These are phyloP conservation scores for Periphyllus acericola DNA, from an alignment of 2,888 invertebrate species.

Conservation along the genomic window DNA sequence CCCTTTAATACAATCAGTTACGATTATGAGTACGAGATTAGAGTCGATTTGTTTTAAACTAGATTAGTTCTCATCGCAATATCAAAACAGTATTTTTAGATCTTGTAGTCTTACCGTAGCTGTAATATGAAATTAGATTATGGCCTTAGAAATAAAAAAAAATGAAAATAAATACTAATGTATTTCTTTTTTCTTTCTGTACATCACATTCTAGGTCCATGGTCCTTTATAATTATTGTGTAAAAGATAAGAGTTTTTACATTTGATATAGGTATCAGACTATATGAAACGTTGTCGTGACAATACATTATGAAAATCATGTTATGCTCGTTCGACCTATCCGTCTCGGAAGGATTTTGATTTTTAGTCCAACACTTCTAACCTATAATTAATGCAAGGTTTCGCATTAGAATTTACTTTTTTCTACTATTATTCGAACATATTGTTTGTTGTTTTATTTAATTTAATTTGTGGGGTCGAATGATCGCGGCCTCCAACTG, in stretches of 20 bases:
- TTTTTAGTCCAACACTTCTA: constrained; percentile 35
- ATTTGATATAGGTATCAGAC: not conserved
- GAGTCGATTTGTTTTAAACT: not conserved
- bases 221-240: constrained; percentile 18
- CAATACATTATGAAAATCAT: constrained; percentile 1
- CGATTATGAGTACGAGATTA: too few relatives aligned
- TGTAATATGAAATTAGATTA: constrained; percentile 11
- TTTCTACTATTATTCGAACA: constrained; percentile 6
- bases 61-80: not conserved
- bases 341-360: constrained; percentile 16
- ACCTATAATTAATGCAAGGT: constrained; percentile 38
- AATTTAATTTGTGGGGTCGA: constrained; percentile 54
- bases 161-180: not conserved
- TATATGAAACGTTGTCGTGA: constrained; percentile 24
- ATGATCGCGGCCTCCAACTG: constrained; percentile 49
- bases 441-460: constrained; percentile 38
- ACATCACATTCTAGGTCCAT: not conserved
- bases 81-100: not conserved
- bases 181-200: not conserved
- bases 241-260: not conserved
- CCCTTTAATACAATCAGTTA: too few relatives aligned
- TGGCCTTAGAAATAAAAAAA: constrained; percentile 12
- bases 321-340: not conserved
- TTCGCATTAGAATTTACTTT: constrained; percentile 20
- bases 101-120: not conserved